Percentiles rank a stretch among this genome's conserved stretches.
Evolutionary conservation across 1,140 invertebrate species (phyloP).

Genomic region (Drosophila pruinosa): DNA sequence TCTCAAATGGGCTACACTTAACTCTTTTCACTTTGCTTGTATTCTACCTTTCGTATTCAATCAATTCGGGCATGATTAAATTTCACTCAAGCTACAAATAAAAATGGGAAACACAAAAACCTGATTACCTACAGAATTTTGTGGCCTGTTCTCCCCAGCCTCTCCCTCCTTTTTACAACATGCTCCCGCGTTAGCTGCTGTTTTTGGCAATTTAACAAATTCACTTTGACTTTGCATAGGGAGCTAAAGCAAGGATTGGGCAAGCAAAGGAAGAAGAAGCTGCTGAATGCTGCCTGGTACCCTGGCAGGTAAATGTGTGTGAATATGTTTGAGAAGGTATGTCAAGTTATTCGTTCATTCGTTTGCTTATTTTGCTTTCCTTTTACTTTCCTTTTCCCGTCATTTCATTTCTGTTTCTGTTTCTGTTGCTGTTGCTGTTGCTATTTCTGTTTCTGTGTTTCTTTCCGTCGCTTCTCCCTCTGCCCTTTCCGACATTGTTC

Average conservation of each 20-base stretch:
- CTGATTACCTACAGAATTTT: conserved; percentile 26
- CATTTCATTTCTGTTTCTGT: not conserved
- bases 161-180: not conserved
- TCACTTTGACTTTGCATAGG: conserved; percentile 53
- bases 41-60: not conserved
- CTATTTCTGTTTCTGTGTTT: not conserved
- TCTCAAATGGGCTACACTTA: not conserved
- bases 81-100: conserved; percentile 11
- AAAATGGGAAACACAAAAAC: not conserved
- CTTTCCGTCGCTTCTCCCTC: not conserved
- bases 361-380: conserved; percentile 18
- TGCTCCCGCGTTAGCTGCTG: conserved; percentile 15
- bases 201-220: conserved; percentile 56
- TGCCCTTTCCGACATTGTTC: conserved; percentile 52
- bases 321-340: not conserved
- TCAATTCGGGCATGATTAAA: conserved; percentile 33
- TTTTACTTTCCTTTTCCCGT: conserved; percentile 15
- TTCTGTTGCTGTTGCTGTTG: not conserved
- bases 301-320: conserved; percentile 9
- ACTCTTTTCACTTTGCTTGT: not conserved
- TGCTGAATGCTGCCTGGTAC: too few relatives aligned
- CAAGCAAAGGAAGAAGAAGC: not conserved
- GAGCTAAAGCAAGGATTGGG: not conserved
- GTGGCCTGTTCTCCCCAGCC: conserved; percentile 6
- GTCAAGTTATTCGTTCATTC: conserved; percentile 24